Evolutionary conservation across 2,888 invertebrate genomes (phyloP), one percentile per base, ranked within the genome.

Genomic region (Pollenia griseotomentosa): DNA sequence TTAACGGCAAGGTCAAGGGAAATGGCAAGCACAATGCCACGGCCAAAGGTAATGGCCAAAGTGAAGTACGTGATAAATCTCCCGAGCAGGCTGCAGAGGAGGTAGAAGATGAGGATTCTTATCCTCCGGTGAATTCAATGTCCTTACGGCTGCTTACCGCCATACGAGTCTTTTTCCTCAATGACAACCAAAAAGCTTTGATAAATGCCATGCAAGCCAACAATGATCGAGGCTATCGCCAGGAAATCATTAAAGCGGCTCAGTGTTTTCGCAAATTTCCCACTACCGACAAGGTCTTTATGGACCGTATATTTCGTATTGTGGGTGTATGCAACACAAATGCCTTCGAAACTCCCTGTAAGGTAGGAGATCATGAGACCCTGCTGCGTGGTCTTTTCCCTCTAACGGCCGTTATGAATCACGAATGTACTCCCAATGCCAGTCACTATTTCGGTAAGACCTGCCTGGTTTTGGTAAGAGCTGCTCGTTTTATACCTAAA

Each of bases 391-490:
- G 95, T 80, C 93, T 97, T 88, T 97, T 96, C 91, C 95, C 96
- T 1, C 94, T 95, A 83, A 95, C 96, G 2, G 95, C 96, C 33
- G 95, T 96, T 93, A 95, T 96, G 94, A 95, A 96, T 89, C 97
- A 97, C 90, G 95, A 95, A 90, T 97, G 97, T 91, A 95, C 94
- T 70, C 95, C 96, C 48, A 97, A 97, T 91, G 96, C 96, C 0
- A 95, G 95, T 83, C 96, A 97, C 90, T 94, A 95, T 83, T 96
- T 96, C 57, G 95, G 95, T 78, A 94, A 95, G 53, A 94, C 95
- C 16, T 94, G 94, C 89, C 92, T 94, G 90, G 94, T 96, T 75
- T 94, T 95, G 16, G 93, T 96, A 33, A 94, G 95, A 88, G 96
- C 96, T 2, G 95, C 93, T 0, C 90, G 92, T 79, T 90, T 89